These are phyloP conservation scores for Pedetes capensis DNA, from an alignment of 2,113 vertebrate genomes.

Conservation along the genomic window DNA sequence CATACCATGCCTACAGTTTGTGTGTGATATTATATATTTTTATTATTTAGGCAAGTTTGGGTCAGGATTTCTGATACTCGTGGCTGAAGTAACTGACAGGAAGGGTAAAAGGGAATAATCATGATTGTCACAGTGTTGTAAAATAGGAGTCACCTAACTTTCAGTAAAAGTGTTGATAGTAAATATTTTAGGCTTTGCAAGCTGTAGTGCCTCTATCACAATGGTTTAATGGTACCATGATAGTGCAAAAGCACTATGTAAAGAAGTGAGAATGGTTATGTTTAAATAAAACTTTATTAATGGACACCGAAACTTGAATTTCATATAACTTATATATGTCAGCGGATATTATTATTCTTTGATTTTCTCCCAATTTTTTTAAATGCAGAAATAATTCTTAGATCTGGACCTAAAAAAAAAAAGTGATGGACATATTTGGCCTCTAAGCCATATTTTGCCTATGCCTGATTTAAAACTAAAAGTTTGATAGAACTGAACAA, in stretches of 20 bases:
- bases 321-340: background rate
- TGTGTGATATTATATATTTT: background rate
- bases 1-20: background rate
- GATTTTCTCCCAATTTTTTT: background rate
- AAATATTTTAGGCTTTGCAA: background rate
- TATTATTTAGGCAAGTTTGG: conserved; percentile 1
- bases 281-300: background rate
- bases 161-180: background rate
- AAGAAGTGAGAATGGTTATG: background rate
- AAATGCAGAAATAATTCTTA: background rate
- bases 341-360: background rate
- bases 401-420: background rate
- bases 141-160: background rate
- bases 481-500: background rate
- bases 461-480: background rate
- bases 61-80: background rate
- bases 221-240: background rate
- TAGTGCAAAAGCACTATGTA: background rate
- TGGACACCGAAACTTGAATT: background rate
- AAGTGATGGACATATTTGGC: background rate
- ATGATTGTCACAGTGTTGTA: background rate
- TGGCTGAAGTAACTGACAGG: background rate
- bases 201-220: background rate
- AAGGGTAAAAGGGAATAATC: background rate
- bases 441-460: background rate